Evolutionary conservation across 2,888 invertebrate genomes (phyloP), one percentile per base, ranked within the genome.

Genomic region (Timema podura): DNA sequence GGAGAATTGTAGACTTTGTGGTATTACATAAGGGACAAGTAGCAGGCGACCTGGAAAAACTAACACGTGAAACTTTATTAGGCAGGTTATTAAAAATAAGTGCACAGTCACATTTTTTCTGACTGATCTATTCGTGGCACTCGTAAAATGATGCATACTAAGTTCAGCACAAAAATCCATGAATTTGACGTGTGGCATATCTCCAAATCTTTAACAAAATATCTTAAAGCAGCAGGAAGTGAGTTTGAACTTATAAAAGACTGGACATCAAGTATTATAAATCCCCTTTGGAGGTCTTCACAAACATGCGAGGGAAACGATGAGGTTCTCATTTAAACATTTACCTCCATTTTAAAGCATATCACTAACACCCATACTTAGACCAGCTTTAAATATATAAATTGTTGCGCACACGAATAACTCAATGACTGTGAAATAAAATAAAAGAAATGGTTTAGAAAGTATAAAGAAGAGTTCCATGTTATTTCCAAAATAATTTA

Each of bases 21-120:
- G 67, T 66, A 48, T 30, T 66, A 16, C 67, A 66, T 15, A 66
- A 46, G 48, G 49, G 67, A 2, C 48, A 66, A 66, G 51, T 66
- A 13, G 2, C 46, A 13, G 51, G 67, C 16, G 67, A 66, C n/a
- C 67, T 66, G 3, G 8, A 66, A 66, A 66, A 66, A 66, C 49
- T 49, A 5, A 30, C 44, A 1, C 47, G 46, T 13, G 49, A 66
- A 8, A 66, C 8, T 2, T 13, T 49, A 15, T 66, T 66, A 44
- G 30, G 48, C n/a, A 66, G 44, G 48, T 46, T 65, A 6, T 46
- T 30, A 30, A 44, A 66, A 66, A n/a, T n/a, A n/a, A n/a, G n/a
- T n/a, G n/a, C n/a, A n/a, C n/a, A n/a, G n/a, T n/a, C n/a, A n/a
- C n/a, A n/a, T n/a, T n/a, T n/a, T n/a, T n/a, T n/a, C n/a, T n/a